Evolutionary conservation across 2,797 vertebrate species (phyloP), one percentile per base, ranked within the genome.

Genomic region (Bradypus variegatus): DNA sequence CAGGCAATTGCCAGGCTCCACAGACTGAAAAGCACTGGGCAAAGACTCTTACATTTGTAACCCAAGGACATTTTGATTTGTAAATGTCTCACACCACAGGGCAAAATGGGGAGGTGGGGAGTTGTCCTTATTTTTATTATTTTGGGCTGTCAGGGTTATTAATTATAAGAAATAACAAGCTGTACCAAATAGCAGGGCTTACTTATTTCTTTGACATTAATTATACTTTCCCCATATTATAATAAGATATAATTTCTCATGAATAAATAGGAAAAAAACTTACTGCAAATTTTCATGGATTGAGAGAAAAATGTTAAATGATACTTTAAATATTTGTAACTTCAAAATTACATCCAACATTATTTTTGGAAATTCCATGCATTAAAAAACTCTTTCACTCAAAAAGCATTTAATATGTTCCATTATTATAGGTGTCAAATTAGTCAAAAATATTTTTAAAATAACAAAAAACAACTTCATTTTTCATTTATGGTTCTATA

Each of bases 301-400:
- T 88, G 16, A 89, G 50, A 62, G 23, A 76, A 88, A 91, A 92
- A 77, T 60, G 27, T 33, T 83, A 91, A 77, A 93, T 41, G 23
- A 76, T 58, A 92, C 3, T 31, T 88, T 33, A 73, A 13, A 89
- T 75, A 69, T 80, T 31, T 76, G 0, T 69, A 92, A 55, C 70
- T 90, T 88, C 72, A 19, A 93, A 93, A 89, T 85, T 72, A 36
- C 41, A n/a, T 67, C 29, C 90, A 93, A 53, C 29, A 82, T 50
- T 86, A 86, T 67, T 86, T 60, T 36, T 78, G 91, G 29, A 93
- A 89, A 89, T 85, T 80, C 7, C 78, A 79, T 50, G 50, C 36
- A 78, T n/a, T 55, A 41, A 84, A 73, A 65, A 45, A 3, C 1
- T 38, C 8, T 5, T 67, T 65, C 36, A 90, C 76, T 60, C 83